Percentiles rank a stretch among this genome's conserved stretches.
phyloP scores from a whole-genome alignment of 1,140 invertebrate genomes.

The Battus philenor region DNA sequence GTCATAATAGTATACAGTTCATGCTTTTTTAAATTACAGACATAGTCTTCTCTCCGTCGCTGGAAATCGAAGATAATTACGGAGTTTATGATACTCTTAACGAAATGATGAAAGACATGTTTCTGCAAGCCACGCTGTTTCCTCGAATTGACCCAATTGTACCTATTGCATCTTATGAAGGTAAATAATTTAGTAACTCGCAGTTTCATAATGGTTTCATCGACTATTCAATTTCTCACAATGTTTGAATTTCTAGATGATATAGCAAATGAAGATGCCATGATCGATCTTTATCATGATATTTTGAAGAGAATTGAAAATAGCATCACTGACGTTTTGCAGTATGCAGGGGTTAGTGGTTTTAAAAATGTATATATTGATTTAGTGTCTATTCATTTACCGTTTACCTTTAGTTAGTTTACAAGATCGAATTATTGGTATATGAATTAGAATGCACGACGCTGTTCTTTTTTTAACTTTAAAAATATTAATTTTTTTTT shows the following conservation, averaged over 20 bases:
- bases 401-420: too few species aligned
- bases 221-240: neutral
- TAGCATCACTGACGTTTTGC: slow-evolving; percentile 52
- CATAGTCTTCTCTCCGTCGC: slow-evolving; percentile 63
- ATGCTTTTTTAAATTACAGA: slow-evolving; percentile 48
- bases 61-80: slow-evolving; percentile 53
- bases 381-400: too few species aligned
- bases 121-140: slow-evolving; percentile 63
- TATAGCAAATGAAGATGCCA: slow-evolving; percentile 44
- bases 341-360: slow-evolving; percentile 53
- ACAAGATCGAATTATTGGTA: too few species aligned
- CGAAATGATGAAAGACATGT: slow-evolving; percentile 73
- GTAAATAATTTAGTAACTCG: slow-evolving; percentile 22
- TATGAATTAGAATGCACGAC: too few species aligned
- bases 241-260: slow-evolving; percentile 47
- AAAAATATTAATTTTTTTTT: too few species aligned
- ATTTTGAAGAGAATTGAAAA: slow-evolving; percentile 59
- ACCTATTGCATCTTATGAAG: slow-evolving; percentile 56
- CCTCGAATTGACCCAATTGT: slow-evolving; percentile 60
- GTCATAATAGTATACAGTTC: too few species aligned
- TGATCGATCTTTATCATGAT: slow-evolving; percentile 68
- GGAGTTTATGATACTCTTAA: slow-evolving; percentile 55
- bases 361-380: slow-evolving; percentile 9
- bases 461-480: too few species aligned
- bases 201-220: neutral